phyloP scores from a whole-genome alignment of 2,797 vertebrate genomes.

The Hoplostethus mediterraneus region DNA sequence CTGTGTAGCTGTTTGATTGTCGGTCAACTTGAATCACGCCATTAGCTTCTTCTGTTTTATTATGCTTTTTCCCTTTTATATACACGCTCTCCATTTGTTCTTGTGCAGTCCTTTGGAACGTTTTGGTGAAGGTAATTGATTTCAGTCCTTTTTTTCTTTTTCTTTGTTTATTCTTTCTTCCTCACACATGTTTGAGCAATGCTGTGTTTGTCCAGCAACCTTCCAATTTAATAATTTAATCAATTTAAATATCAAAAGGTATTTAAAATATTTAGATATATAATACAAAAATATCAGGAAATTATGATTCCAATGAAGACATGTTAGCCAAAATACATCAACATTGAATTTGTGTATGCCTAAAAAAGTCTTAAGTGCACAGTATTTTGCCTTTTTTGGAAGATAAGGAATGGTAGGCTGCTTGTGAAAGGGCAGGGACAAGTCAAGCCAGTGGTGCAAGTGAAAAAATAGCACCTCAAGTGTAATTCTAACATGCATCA shows the following conservation, averaged over 20 bases:
- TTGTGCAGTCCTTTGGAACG: conserved; percentile 78
- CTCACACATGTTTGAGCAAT: neutral
- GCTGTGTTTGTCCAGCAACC: neutral
- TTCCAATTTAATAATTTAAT: neutral
- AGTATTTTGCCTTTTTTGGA: neutral
- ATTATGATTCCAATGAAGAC: neutral
- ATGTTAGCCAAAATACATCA: neutral
- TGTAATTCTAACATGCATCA: conserved; percentile 1
- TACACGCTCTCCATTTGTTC: conserved; percentile 71
- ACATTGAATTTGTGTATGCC: neutral
- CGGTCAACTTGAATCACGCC: conserved; percentile 32
- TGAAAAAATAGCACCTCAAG: conserved; percentile 4
- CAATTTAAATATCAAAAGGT: neutral
- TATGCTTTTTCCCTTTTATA: conserved; percentile 55
- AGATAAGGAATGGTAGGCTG: conserved; percentile 34
- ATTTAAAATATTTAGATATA: neutral
- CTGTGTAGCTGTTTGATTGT: conserved; percentile 42
- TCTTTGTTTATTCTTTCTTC: conserved; percentile 24
- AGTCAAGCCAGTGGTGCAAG: conserved; percentile 14
- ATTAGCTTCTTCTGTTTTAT: conserved; percentile 58
- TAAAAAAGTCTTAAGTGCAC: neutral
- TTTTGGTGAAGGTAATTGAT: conserved; percentile 80
- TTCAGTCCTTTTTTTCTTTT: conserved; percentile 37
- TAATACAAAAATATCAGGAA: neutral
- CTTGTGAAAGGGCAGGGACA: conserved; percentile 14